Evolutionary conservation across 2,888 invertebrate genomes (phyloP).

Genomic region (Lycophotia porphyrea): DNA sequence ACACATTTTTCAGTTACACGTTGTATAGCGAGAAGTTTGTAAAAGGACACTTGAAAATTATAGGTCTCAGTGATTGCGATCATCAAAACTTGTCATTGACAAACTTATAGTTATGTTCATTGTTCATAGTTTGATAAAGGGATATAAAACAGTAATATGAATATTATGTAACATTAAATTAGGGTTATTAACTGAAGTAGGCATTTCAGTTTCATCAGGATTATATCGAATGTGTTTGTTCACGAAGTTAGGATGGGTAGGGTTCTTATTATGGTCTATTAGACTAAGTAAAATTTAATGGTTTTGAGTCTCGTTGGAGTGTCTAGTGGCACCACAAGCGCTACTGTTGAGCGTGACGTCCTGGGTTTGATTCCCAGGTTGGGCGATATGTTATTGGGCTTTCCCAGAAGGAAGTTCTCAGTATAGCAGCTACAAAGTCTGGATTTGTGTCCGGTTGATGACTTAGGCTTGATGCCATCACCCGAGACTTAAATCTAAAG

Average conservation of each 20-base stretch:
- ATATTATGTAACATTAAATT: neutral
- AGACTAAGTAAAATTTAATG: neutral
- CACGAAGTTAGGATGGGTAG: neutral
- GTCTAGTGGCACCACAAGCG: neutral
- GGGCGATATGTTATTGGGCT: neutral
- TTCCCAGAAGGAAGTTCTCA: neutral
- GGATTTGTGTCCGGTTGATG: neutral
- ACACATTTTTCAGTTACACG: too few relatives aligned
- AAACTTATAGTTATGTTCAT: neutral
- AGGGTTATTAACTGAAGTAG: too few relatives aligned
- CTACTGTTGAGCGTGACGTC: neutral
- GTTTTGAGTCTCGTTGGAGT: neutral
- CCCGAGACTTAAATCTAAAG: neutral
- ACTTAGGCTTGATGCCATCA: neutral
- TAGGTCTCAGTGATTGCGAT: neutral
- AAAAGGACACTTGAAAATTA: too few relatives aligned
- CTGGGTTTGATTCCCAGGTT: neutral
- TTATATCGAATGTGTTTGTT: neutral
- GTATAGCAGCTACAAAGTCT: neutral
- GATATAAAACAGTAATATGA: neutral
- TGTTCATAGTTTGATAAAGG: slow-evolving; percentile 2
- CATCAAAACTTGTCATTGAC: neutral
- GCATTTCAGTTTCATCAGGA: neutral
- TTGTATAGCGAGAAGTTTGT: too few relatives aligned
- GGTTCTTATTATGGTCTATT: neutral